phyloP scores from a whole-genome alignment of 2,113 vertebrate species.

The Stegastes partitus region DNA sequence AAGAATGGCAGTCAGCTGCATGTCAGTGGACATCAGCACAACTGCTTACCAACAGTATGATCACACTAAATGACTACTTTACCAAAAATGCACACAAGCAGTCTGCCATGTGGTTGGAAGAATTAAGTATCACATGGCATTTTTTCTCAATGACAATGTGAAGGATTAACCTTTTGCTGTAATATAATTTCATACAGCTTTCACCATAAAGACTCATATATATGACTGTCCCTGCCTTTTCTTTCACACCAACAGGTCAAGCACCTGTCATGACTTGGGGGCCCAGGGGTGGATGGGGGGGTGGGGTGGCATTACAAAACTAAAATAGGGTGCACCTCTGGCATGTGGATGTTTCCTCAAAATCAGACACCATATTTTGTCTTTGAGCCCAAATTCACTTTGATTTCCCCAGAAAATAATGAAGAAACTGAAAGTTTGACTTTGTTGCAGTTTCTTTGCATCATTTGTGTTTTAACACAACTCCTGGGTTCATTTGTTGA shows the following conservation, averaged over 20 bases:
- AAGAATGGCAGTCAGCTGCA: background rate
- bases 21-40: background rate
- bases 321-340: background rate
- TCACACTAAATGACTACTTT: background rate
- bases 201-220: constrained; percentile 7
- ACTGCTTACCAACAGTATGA: background rate
- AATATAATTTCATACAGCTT: background rate
- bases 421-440: constrained; percentile 65
- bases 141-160: background rate
- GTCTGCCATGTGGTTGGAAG: background rate
- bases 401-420: constrained; percentile 66
- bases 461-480: constrained; percentile 76
- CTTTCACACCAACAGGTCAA: constrained; percentile 23
- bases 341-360: background rate
- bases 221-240: constrained; percentile 44
- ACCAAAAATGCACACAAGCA: background rate
- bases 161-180: background rate
- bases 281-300: background rate
- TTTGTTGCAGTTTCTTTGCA: constrained; percentile 64
- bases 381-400: constrained; percentile 41
- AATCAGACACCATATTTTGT: background rate
- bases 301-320: background rate
- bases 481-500: constrained; percentile 60
- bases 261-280: background rate
- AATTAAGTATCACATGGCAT: background rate